Base-by-base conservation (phyloP, 1,140 invertebrate species). In the Drosophila punjabiensis region DNA sequence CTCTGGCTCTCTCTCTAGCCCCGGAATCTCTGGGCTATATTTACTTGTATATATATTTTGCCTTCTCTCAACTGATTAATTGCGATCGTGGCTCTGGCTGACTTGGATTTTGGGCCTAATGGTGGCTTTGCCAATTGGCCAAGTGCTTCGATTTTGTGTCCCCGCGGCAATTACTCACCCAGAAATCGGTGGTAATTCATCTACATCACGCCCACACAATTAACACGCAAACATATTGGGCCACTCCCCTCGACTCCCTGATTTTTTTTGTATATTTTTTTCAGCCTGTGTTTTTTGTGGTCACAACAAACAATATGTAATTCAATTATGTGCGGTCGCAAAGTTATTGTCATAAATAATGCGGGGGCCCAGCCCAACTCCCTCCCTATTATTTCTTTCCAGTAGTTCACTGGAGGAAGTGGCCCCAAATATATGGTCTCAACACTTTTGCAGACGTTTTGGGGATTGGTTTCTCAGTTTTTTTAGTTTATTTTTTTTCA, bases 281-380 rank as follows among this genome's bases (percentile, higher is more conserved):
- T 24, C 24, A 24, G 5, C 10, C 24, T n/a, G n/a, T 32, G 24
- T 50, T n/a, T n/a, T 37, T 20, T 56, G 33, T 76, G 62, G 70
- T 76, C 74, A 81, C 45, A 77, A 71, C 64, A 84, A 85, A 79
- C 76, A 76, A 74, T 81, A 88, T 89, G 80, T 89, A 90, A 89
- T 89, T 90, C 86, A 90, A 89, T 89, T 89, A 89, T 89, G 81
- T 79, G 81, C 85, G 85, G 68, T 61, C 84, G 81, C 80, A 83
- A 77, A 81, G 61, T 79, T 70, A 78, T 69, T 79, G 85, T 73
- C 85, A 89, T 89, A 90, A 88, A 88, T 88, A 81, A 88, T 89
- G 48, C 28, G 53, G 67, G 20, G 11, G 52, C 62, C 68, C 61
- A 64, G 68, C 43, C 65, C 35, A 65, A 78, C 43, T 33, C 28